These are phyloP conservation scores for Tigriopus californicus DNA, from an alignment of 2,888 invertebrate genomes.

Conservation along the genomic window DNA sequence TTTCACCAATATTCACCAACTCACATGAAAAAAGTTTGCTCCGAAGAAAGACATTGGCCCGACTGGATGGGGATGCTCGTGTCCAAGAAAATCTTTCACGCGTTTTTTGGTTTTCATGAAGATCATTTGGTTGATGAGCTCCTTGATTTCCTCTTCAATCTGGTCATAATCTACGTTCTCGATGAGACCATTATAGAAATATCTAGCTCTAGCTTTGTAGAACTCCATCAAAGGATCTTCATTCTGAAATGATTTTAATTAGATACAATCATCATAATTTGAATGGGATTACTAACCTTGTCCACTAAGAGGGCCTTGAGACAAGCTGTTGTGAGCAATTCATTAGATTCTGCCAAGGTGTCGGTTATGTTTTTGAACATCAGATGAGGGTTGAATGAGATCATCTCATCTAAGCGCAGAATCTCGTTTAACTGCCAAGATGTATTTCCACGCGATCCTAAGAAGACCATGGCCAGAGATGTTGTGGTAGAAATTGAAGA, in stretches of 20 bases:
- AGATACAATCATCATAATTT: too few relatives aligned
- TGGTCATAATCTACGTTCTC: slow-evolving; percentile 65
- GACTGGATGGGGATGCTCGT: slow-evolving; percentile 43
- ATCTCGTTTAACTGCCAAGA: slow-evolving; percentile 80
- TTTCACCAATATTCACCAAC: slow-evolving; percentile 17
- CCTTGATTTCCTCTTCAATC: slow-evolving; percentile 51
- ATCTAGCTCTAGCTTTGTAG: slow-evolving; percentile 67
- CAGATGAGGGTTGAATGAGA: slow-evolving; percentile 70
- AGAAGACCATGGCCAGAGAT: slow-evolving; percentile 32
- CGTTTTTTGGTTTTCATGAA: slow-evolving; percentile 57
- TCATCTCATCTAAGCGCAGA: slow-evolving; percentile 65
- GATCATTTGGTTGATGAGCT: slow-evolving; percentile 58
- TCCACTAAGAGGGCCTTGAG: slow-evolving; percentile 66
- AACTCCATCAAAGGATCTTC: slow-evolving; percentile 64
- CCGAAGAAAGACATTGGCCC: slow-evolving; percentile 59
- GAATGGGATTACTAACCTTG: slow-evolving; percentile 35
- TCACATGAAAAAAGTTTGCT: slow-evolving; percentile 57
- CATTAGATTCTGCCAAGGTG: slow-evolving; percentile 42
- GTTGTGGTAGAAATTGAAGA: slow-evolving; percentile 34
- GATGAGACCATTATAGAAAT: slow-evolving; percentile 67
- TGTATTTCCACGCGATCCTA: slow-evolving; percentile 36
- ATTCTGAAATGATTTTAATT: slow-evolving; percentile 24
- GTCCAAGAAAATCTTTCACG: slow-evolving; percentile 52
- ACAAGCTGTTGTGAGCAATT: slow-evolving; percentile 52
- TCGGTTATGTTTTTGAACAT: slow-evolving; percentile 68